Evolutionary conservation across 1,140 invertebrate genomes (phyloP).

Genomic region (Nylanderia fulva): DNA sequence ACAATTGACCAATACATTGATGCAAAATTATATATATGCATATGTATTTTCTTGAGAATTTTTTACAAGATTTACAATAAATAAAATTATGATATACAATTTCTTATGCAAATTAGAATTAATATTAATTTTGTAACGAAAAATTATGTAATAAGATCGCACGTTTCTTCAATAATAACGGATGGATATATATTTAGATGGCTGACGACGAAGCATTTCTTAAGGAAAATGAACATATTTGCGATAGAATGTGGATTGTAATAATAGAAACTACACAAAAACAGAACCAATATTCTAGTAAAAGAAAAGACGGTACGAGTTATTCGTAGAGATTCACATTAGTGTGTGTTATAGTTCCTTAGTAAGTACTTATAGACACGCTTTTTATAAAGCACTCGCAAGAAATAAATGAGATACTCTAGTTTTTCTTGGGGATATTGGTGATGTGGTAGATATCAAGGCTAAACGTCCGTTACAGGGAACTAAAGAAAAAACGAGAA

Average conservation of each 20-base stretch:
- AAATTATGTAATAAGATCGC: neutral
- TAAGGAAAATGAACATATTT: slow-evolving; percentile 44
- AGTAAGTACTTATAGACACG: slow-evolving; percentile 20
- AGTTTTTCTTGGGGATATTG: slow-evolving; percentile 10
- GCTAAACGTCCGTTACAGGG: slow-evolving; percentile 37
- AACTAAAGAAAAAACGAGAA: slow-evolving; percentile 14
- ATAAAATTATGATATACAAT: neutral
- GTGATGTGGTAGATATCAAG: slow-evolving; percentile 36
- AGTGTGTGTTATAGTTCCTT: slow-evolving; percentile 15
- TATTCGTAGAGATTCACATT: slow-evolving; percentile 21
- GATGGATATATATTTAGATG: neutral
- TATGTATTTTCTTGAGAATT: neutral
- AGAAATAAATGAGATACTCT: slow-evolving; percentile 49
- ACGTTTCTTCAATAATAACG: neutral
- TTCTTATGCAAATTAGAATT: neutral
- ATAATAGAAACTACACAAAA: neutral
- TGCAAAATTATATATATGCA: neutral
- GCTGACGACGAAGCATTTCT: neutral
- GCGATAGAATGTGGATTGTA: slow-evolving; percentile 23
- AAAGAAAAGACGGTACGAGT: neutral
- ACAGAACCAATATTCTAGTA: slow-evolving; percentile 22
- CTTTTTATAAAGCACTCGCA: slow-evolving; percentile 36
- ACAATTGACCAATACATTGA: neutral
- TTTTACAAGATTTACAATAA: neutral
- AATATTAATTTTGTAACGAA: neutral